Evolutionary conservation across 1,140 invertebrate species (phyloP), one percentile per base, ranked within the genome.

Genomic region (Ectropis grisescens): DNA sequence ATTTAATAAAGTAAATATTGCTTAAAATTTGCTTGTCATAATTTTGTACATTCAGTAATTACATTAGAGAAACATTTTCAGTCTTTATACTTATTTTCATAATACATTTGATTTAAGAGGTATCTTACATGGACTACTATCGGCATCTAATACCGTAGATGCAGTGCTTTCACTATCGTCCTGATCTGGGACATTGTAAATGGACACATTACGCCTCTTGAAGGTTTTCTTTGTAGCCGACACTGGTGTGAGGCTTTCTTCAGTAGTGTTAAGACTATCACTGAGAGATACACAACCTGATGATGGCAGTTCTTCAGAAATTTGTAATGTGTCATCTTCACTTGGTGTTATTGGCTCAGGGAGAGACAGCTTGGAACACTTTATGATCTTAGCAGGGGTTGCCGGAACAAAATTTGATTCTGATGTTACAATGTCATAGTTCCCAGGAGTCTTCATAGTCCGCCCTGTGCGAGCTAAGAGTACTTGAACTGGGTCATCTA

Each of bases 201-300:
- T 57, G 32, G 69, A 68, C 35, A 82, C 43, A 39, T 83, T 83
- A 11, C 78, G 50, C 46, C 81, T 61, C 52, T 82, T 83, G 33
- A 83, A 83, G 16, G 67, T 55, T 46, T 80, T 82, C 48, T 80
- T 83, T 4, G 56, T 44, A 6, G 38, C 42, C 11, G 66, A 59
- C 1, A 58, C 47, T 5, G 70, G 64, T 16, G 66, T 71, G 24
- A 32, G 30, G 54, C 59, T 59, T 10, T 65, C 62, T 19, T 46
- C 51, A 12, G 40, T 43, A 39, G 33, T 58, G 25, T 47, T 44
- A n/a, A 30, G 34, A 47, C 24, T 40, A 14, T 62, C 46, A 11
- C 55, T 51, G 24, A 48, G 19, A 37, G 49, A 54, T 37, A 55
- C 58, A 12, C 37, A 52, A 2, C 42, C 42, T 11, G 49, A 34